Evolutionary conservation across 2,888 invertebrate genomes (phyloP).

Genomic region (Tineola bisselliella): DNA sequence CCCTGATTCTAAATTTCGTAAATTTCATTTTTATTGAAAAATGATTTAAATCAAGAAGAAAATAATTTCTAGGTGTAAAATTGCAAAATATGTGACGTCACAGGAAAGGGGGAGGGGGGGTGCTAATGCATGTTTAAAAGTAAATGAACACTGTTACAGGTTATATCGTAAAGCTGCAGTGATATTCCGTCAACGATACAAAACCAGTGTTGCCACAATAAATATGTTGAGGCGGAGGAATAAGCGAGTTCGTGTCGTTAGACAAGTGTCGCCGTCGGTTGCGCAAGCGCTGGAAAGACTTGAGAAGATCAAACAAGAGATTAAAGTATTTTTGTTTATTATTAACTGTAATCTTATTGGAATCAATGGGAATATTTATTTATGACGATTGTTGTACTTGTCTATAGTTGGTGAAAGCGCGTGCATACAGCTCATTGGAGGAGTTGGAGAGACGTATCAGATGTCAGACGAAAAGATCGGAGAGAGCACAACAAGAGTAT

Average conservation of each 20-base stretch:
- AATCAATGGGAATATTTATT: no score
- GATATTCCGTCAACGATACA: conserved; percentile 47
- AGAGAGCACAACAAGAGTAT: conserved; percentile 42
- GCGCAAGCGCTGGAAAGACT: conserved; percentile 40
- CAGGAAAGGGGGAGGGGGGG: no score
- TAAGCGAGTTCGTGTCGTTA: conserved; percentile 17
- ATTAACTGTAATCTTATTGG: no score
- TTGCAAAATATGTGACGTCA: no score
- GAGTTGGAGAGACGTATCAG: conserved; percentile 56
- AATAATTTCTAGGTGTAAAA: no score
- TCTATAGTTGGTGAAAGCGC: conserved; percentile 61
- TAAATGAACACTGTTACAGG: no score
- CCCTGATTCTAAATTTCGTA: no score
- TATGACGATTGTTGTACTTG: no score
- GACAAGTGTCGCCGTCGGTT: conserved; percentile 30
- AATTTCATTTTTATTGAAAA: no score
- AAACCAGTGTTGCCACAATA: conserved; percentile 35
- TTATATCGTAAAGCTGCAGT: conserved; percentile 55
- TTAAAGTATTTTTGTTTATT: no score
- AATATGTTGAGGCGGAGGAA: conserved; percentile 15
- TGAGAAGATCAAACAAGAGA: conserved; percentile 47
- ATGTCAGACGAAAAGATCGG: conserved; percentile 50
- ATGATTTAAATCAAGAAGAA: no score
- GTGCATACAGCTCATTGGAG: conserved; percentile 55
- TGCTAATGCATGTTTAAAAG: no score